Base-by-base conservation (phyloP, 2,888 invertebrate species). In the Geophilus truncorum region DNA sequence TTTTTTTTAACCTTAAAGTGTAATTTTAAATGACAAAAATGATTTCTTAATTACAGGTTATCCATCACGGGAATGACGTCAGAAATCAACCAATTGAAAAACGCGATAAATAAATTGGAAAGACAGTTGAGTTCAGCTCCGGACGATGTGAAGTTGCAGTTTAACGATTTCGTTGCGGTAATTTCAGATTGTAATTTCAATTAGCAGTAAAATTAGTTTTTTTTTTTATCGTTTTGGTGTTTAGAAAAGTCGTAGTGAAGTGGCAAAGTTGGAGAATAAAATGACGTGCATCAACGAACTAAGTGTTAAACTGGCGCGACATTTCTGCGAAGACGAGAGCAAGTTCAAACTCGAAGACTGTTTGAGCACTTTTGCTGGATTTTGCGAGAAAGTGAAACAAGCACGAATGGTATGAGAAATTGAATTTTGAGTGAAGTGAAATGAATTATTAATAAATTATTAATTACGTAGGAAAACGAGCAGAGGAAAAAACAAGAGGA, bases 291-390 rank as follows among this genome's bases (percentile, higher is more conserved):
- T 87, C 21, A 84, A 85, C 62, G 84, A 84, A 0, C 84, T 86
- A 12, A 84, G 85, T 15, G 83, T 83, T 12, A 86, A 86, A 80
- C 83, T 89, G 25, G 87, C 87, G 0, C 82, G 83, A 6, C 87
- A 88, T 83, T 88, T 88, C 83, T 88, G 88, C 84, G 89, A 89
- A 84, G 87, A 88, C 81, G 86, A 86, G 76, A 83, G 84, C 4
- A 86, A 85, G 70, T 88, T 89, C 83, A 86, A 87, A 82, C 84
- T 88, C 1, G 88, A 88, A 82, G 88, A 88, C 81, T 88, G 87
- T 78, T 84, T 89, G 18, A 84, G 83, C 9, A 85, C 86, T 21
- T 86, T 89, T 83, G 85, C 86, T 70, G 86, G 85, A 36, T 88
- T 89, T 82, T 87, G 87, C 81, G 85, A 86, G 76, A 87, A 87